phyloP scores from a whole-genome alignment of 2,113 vertebrate genomes.

The Crotalus tigris region DNA sequence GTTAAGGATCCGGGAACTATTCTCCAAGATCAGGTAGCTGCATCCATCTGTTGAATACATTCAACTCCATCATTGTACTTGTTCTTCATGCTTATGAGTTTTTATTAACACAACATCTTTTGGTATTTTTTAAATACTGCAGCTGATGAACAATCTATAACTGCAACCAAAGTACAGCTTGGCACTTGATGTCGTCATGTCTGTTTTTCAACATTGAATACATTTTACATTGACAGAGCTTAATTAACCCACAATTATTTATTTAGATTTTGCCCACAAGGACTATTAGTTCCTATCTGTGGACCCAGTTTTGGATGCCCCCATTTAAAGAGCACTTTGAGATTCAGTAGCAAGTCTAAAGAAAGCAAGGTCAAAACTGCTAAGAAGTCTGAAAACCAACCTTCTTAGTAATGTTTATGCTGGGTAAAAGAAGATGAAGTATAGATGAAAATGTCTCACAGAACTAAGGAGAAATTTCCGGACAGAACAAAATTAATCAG shows the following conservation, averaged over 20 bases:
- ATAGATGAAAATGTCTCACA: not conserved
- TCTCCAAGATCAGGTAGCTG: not conserved
- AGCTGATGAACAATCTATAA: not conserved
- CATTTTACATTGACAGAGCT: not conserved
- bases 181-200: not conserved
- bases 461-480: too few species aligned
- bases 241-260: not conserved
- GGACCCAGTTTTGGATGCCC: not conserved
- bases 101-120: not conserved
- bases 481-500: too few species aligned
- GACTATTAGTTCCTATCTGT: not conserved
- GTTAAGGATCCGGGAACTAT: not conserved
- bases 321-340: not conserved
- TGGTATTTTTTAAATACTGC: not conserved
- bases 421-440: not conserved
- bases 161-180: not conserved
- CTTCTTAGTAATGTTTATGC: not conserved
- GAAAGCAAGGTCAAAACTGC: not conserved
- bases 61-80: not conserved
- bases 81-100: not conserved
- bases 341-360: not conserved
- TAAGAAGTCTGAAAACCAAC: not conserved
- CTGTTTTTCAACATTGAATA: not conserved
- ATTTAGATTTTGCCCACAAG: not conserved
- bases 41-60: not conserved